Base-by-base conservation (phyloP, 2,888 invertebrate species). In the Copidosoma aretas region DNA sequence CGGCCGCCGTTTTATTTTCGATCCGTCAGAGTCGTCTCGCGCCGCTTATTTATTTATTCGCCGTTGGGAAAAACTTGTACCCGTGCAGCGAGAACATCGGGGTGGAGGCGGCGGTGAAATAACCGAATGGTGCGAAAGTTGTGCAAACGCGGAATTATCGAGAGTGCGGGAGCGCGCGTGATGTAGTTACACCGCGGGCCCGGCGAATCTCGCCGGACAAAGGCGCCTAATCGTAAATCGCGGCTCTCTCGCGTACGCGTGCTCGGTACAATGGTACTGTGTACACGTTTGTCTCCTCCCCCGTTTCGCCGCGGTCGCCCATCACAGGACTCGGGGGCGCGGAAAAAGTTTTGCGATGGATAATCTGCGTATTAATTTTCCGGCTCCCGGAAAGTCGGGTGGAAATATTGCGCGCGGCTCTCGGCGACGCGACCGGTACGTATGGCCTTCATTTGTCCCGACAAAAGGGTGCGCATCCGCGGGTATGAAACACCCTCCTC, bases 401-500 rank as follows among this genome's bases (percentile, higher is more conserved):
- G 25, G 54, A 66, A 59, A 58, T 58, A 62, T 62, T 52, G 25
- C 60, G 46, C 24, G 25, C 25, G 4, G 51, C 41, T 21, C 21
- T 19, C 22, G 24, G 24, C 24, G 39, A 51, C 57, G 57, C 54
- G n/a, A 15, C 19, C 17, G 21, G 41, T n/a, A n/a, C 12, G 15
- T 15, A 71, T 68, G 59, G 68, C 64, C 64, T 58, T 65, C 71
- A 68, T 71, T 68, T 71, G 71, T 71, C 61, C 64, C 17, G 43
- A 17, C 19, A 22, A 8, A 8, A 1, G 17, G 10, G 19, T 46
- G 60, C 49, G 1, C 43, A 63, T 60, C 57, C 68, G 60, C 72
- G 62, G 68, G 67, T 71, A 71, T 70, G 68, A 68, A 72, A 71
- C 60, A 64, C 67, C 68, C 69, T 71, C 17, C 71, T 73, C 63